Conservation (phyloP, 1,140 invertebrate species). For the Drosophila sechellia region DNA sequence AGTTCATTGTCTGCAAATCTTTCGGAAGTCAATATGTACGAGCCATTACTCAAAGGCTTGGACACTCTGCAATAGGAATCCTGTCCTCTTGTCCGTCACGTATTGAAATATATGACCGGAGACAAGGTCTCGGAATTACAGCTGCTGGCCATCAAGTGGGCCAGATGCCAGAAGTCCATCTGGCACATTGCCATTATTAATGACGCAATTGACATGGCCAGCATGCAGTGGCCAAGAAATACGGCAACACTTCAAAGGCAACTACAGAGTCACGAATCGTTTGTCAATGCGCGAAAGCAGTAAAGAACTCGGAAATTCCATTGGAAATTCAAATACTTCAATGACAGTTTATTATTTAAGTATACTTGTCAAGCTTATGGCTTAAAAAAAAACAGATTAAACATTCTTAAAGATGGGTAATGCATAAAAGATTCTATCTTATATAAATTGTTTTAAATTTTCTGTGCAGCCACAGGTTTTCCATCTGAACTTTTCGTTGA, state of each 20-base stretch:
- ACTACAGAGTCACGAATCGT: slow-evolving; percentile 19
- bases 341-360: not conserved
- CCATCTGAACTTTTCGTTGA: slow-evolving; percentile 20
- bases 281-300: slow-evolving; percentile 15
- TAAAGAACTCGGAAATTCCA: slow-evolving; percentile 5
- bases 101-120: slow-evolving; percentile 14
- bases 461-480: slow-evolving; percentile 19
- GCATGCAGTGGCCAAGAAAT: slow-evolving; percentile 29
- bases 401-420: no score
- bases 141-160: slow-evolving; percentile 40
- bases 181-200: slow-evolving; percentile 49
- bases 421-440: not conserved
- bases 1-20: slow-evolving; percentile 34
- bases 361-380: not conserved
- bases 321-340: not conserved
- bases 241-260: slow-evolving; percentile 29
- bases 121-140: slow-evolving; percentile 14
- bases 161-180: slow-evolving; percentile 30
- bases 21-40: slow-evolving; percentile 12
- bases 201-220: slow-evolving; percentile 45
- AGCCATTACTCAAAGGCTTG: slow-evolving; percentile 41
- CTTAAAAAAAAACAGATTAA: no score
- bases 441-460: not conserved
- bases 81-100: slow-evolving; percentile 19
- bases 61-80: slow-evolving; percentile 17